These are phyloP conservation scores for Schrankia costaestrigalis DNA, from an alignment of 2,888 invertebrate species.

Conservation along the genomic window DNA sequence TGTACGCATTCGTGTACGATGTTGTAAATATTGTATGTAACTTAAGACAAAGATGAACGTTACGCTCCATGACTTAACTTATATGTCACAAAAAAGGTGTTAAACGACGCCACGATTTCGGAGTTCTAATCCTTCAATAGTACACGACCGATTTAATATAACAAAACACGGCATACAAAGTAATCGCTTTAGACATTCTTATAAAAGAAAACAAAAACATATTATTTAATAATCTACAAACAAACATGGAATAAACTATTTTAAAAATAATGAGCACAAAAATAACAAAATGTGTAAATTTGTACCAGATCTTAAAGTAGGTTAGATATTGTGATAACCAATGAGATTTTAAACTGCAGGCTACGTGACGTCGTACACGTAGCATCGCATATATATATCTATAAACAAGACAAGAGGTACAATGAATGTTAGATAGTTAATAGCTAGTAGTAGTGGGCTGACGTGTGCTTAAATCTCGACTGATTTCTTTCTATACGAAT, in stretches of 20 bases:
- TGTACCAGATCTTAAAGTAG: constrained; percentile 75
- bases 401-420: constrained; percentile 66
- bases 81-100: constrained; percentile 57
- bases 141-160: constrained; percentile 27
- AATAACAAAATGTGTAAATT: constrained; percentile 69
- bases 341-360: constrained; percentile 75
- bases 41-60: constrained; percentile 59
- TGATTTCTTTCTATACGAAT: constrained; percentile 51
- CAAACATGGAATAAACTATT: constrained; percentile 39
- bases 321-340: constrained; percentile 77
- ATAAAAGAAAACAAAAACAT: constrained; percentile 24
- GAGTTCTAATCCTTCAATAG: constrained; percentile 19
- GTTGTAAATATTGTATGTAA: constrained; percentile 75
- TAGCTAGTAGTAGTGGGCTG: constrained; percentile 51
- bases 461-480: constrained; percentile 64
- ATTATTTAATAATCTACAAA: constrained; percentile 30
- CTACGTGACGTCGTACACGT: constrained; percentile 45
- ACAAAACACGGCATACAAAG: constrained; percentile 33
- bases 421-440: constrained; percentile 68
- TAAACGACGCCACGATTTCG: constrained; percentile 15
- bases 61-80: constrained; percentile 64
- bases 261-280: constrained; percentile 65
- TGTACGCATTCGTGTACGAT: constrained; percentile 72
- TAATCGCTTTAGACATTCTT: constrained; percentile 35
- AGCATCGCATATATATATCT: constrained; percentile 55